Evolutionary conservation across 2,797 vertebrate genomes (phyloP), one percentile per base, ranked within the genome.

Genomic region (Hypotaenidia philippensis): DNA sequence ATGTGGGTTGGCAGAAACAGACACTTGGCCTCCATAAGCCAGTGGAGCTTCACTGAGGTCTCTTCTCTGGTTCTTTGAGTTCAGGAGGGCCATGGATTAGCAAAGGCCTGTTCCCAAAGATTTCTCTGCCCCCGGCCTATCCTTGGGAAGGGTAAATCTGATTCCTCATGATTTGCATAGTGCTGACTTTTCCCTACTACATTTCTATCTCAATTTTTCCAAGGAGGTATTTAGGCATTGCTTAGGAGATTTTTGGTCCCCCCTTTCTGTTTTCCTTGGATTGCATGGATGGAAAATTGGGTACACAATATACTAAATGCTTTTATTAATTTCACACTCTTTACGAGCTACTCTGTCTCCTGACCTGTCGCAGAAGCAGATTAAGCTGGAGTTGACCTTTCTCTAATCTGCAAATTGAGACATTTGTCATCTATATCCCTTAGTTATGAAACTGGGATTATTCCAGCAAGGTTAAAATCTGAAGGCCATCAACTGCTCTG

Each of bases 361-460:
- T 89, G 90, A 89, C 69, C 78, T 88, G 74, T 68, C 0, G 0
- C 29, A 65, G 69, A 80, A 76, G 55, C 72, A 0, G 63, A 92
- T 74, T 92, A 79, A 90, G 16, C 85, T 76, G 50, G 32, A 21
- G 55, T 36, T 93, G 80, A 94, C n/a, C 76, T 93, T 89, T 45
- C 26, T 91, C 22, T 86, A 80, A 92, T 94, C 90, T 82, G 70
- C 66, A 96, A 94, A 95, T 87, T 56, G 92, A 93, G 72, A 94
- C 94, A 94, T 70, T 76, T 84, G 66, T 88, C 23, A 4, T 21
- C 38, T 86, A 13, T 56, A 94, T 76, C 86, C 65, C 53, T 87
- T 82, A 65, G 79, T 95, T 96, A 95, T 41, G 86, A 96, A 96
- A 95, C 88, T 53, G 29, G 63, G 89, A 94, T 95, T 95, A 93